Evolutionary conservation across 2,113 vertebrate genomes (phyloP), one percentile per base, ranked within the genome.

Genomic region (Pedetes capensis): DNA sequence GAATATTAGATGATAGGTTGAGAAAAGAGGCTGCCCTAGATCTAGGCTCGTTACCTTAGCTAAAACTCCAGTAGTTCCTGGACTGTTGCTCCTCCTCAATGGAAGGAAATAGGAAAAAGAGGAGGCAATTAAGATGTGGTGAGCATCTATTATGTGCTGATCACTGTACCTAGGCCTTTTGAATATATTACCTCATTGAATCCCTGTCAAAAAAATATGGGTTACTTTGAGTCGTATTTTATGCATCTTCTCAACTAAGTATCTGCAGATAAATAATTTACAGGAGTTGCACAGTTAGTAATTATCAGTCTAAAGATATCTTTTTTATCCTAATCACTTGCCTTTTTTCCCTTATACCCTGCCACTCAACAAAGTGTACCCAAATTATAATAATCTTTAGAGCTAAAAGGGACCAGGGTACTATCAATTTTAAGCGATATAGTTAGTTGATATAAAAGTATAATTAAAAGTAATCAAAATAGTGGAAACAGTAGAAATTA

Each of bases 391-490:
- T 66, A 92, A 90, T 25, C 12, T 51, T 78, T 80, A 74, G 23
- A 64, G 12, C n/a, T 51, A 18, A 39, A 80, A 84, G 23, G 29
- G 6, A 89, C 20, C 25, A 94, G 47, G 69, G 32, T 44, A 87
- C 27, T 32, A 87, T 37, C n/a, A 42, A 53, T 94, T 85, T 72
- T 90, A 94, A 84, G 66, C 75, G 75, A 85, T 69, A 20, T 42
- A 89, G 69, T 93, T 85, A 81, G 42, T 83, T 87, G 12, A 71
- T 91, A 93, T 82, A 9, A 95, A 92, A 93, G 29, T n/a, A 74
- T 6, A 49, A 92, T 47, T 59, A 96, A 85, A 94, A 72, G 18
- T 29, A 93, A 63, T 68, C 51, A 90, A 95, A 75, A 87, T 20
- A 71, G 51, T 80, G 16, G 17, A 88, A 89, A 74, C 5, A 75